Evolutionary conservation across 2,113 vertebrate genomes (phyloP).

Genomic region (Pelecanoides urinatrix): DNA sequence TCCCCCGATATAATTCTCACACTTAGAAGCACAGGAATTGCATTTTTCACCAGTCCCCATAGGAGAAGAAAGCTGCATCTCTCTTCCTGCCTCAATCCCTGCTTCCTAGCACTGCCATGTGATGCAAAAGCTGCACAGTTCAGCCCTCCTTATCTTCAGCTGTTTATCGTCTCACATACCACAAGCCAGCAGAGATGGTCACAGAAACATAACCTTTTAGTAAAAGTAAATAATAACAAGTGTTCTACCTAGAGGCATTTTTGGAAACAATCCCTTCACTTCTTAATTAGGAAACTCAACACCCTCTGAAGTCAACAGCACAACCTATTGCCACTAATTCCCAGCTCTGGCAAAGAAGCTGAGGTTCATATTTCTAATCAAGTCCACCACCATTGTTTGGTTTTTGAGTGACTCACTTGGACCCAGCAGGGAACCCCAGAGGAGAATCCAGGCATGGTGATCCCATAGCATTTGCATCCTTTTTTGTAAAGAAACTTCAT

Average conservation of each 20-base stretch:
- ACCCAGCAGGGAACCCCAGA: neutral
- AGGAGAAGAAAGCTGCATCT: neutral
- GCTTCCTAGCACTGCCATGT: neutral
- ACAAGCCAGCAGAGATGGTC: neutral
- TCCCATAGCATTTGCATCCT: neutral
- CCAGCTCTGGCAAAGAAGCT: neutral
- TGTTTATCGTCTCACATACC: neutral
- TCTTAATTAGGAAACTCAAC: neutral
- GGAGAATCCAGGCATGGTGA: neutral
- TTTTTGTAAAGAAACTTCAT: neutral
- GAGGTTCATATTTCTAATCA: neutral
- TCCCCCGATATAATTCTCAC: neutral
- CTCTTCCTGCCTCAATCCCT: neutral
- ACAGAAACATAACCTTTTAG: neutral
- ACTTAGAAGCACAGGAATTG: neutral
- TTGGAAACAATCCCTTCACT: neutral
- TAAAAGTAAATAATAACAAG: neutral
- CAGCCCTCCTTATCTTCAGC: neutral
- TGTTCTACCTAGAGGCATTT: neutral
- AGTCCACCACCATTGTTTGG: neutral
- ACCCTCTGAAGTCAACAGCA: neutral
- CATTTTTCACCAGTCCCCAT: neutral
- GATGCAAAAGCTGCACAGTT: neutral
- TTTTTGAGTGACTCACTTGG: constrained; percentile 3
- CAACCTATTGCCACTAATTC: neutral